phyloP scores from a whole-genome alignment of 2,113 vertebrate species.

The Oryzias curvinotus region DNA sequence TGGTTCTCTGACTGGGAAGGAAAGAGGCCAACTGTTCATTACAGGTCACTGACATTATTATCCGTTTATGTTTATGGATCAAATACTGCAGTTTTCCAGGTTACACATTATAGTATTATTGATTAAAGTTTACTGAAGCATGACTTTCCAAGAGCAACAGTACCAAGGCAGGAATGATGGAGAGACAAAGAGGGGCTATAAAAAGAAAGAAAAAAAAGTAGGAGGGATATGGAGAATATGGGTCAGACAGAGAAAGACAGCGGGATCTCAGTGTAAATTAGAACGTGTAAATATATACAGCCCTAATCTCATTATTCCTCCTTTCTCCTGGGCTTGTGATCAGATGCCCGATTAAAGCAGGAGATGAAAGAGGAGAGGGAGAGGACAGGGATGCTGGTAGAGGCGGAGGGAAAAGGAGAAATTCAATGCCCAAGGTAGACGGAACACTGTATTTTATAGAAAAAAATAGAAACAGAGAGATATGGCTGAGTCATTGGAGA shows the following conservation, averaged over 20 bases:
- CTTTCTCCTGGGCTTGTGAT: conserved; percentile 53
- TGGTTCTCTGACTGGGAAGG: conserved; percentile 25
- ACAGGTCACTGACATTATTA: conserved; percentile 43
- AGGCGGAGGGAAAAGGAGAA: conserved; percentile 15
- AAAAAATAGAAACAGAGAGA: conserved; percentile 10
- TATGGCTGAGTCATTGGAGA: too few relatives aligned
- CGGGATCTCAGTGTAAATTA: conserved; percentile 64
- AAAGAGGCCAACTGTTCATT: conserved; percentile 35
- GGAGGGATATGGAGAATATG: conserved; percentile 56
- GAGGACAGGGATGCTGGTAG: conserved; percentile 24
- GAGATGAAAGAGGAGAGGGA: conserved; percentile 48
- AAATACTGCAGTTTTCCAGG: conserved; percentile 3
- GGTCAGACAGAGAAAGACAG: conserved; percentile 64
- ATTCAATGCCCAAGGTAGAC: conserved; percentile 3
- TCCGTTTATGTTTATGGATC: conserved; percentile 26
- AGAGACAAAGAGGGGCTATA: conserved; percentile 28
- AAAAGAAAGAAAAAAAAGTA: conserved; percentile 43
- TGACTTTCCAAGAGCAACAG: conserved; percentile 13
- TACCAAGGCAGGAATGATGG: conserved; percentile 7
- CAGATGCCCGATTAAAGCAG: conserved; percentile 58
- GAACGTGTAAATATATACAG: conserved; percentile 70
- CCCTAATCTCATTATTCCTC: conserved; percentile 72
- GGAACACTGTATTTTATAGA: not conserved
- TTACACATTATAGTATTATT: conserved; percentile 12
- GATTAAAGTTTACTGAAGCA: conserved; percentile 25